These are phyloP conservation scores for Perizoma flavofasciatum DNA, from an alignment of 2,888 invertebrate species.

Conservation along the genomic window DNA sequence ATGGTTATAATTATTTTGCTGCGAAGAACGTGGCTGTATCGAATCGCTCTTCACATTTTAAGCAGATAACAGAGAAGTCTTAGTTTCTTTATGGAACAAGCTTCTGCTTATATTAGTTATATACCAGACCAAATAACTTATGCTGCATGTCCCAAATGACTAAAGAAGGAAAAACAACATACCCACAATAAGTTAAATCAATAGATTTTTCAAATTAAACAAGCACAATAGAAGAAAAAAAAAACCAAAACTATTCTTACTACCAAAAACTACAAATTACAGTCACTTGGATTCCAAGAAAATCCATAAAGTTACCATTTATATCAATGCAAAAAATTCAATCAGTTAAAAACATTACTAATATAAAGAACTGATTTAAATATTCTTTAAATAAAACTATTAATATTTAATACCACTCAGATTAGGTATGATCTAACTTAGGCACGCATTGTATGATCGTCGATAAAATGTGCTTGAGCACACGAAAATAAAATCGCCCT, in stretches of 20 bases:
- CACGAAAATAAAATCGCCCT: conserved; percentile 40
- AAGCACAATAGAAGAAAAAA: neutral
- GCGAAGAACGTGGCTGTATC: conserved; percentile 1
- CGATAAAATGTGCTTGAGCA: conserved; percentile 48
- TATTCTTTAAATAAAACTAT: too few relatives aligned
- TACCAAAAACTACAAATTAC: neutral
- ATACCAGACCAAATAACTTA: too few relatives aligned
- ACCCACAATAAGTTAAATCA: too few relatives aligned
- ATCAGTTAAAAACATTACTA: too few relatives aligned
- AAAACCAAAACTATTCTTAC: neutral
- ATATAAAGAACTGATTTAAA: too few relatives aligned
- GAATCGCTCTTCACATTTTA: neutral
- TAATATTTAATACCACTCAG: conserved; percentile 22
- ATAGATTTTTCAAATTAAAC: neutral
- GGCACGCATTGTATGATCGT: conserved; percentile 30
- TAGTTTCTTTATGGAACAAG: too few relatives aligned
- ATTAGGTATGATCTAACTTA: too few relatives aligned
- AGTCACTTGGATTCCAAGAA: neutral
- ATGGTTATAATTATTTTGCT: conserved; percentile 23
- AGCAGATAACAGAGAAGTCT: neutral
- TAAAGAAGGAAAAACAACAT: too few relatives aligned
- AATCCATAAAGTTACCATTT: too few relatives aligned
- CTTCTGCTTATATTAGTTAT: too few relatives aligned
- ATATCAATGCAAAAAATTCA: too few relatives aligned
- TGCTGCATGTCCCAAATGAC: too few relatives aligned